Conservation (phyloP, 2,888 invertebrate genomes). For the Eupeodes latifasciatus region DNA sequence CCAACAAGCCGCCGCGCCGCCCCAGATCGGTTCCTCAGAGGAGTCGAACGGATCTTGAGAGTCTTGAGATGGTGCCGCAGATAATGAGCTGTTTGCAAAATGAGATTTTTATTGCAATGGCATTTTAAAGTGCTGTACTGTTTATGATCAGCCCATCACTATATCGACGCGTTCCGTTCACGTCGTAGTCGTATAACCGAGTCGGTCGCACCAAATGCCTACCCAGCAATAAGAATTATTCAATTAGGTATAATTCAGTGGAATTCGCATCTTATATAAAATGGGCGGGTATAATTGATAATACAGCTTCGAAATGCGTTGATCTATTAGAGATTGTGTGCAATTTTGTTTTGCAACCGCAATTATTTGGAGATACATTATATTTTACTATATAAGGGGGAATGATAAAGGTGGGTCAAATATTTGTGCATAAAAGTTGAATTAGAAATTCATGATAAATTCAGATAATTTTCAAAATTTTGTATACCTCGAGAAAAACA, state of each 20-base stretch:
- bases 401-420: neutral
- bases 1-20: neutral
- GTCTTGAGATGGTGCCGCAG: slow-evolving; percentile 68
- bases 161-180: neutral
- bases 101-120: slow-evolving; percentile 70
- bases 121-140: slow-evolving; percentile 71
- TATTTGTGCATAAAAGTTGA: too few species aligned
- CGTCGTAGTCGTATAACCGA: neutral
- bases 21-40: neutral
- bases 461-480: too few species aligned
- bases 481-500: too few species aligned
- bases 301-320: neutral
- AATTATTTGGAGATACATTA: neutral
- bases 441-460: too few species aligned
- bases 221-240: slow-evolving; percentile 64
- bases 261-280: slow-evolving; percentile 48
- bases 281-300: slow-evolving; percentile 51
- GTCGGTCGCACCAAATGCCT: slow-evolving; percentile 42
- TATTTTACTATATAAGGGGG: neutral
- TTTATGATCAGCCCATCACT: slow-evolving; percentile 59
- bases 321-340: neutral
- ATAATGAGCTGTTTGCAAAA: slow-evolving; percentile 66
- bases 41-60: neutral
- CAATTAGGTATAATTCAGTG: slow-evolving; percentile 64
- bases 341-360: neutral